Evolutionary conservation across 2,888 invertebrate genomes (phyloP).

Genomic region (Embidobia sp.): DNA sequence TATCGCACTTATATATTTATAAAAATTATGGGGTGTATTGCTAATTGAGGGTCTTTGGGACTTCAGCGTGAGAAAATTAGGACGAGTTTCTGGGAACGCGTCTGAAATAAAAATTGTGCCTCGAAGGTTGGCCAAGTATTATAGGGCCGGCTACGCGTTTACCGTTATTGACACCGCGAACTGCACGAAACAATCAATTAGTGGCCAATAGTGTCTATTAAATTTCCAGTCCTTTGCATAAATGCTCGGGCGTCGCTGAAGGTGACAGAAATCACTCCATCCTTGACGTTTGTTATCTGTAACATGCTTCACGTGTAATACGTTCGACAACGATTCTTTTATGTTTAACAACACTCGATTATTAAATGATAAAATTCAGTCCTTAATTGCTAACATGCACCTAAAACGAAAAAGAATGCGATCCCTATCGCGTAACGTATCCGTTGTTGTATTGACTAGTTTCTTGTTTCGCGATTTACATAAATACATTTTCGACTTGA

Average conservation of each 20-base stretch:
- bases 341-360: conserved; percentile 7
- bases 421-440: conserved; percentile 35
- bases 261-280: conserved; percentile 44
- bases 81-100: conserved; percentile 45
- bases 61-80: conserved; percentile 51
- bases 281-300: conserved; percentile 58
- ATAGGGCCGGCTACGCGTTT: conserved; percentile 6
- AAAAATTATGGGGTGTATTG: conserved; percentile 16
- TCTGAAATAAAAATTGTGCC: conserved; percentile 28
- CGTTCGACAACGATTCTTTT: conserved; percentile 40
- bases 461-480: no score
- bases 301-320: conserved; percentile 68
- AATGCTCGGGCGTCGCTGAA: conserved; percentile 10
- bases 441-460: no score
- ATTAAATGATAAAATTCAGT: conserved; percentile 15
- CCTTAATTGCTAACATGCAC: conserved; percentile 23
- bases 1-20: conserved; percentile 21
- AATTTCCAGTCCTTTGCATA: conserved; percentile 32
- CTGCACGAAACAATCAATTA: conserved; percentile 52
- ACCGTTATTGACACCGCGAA: conserved; percentile 38
- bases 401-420: conserved; percentile 21
- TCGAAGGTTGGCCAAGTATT: conserved; percentile 30
- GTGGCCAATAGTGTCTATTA: conserved; percentile 27
- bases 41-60: conserved; percentile 36
- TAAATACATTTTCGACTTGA: no score